A percentile compares a stretch with the other conserved stretches of the same genome.
These are phyloP conservation scores for Pentalonia nigronervosa DNA, from an alignment of 1,140 invertebrate genomes.

Conservation along the genomic window DNA sequence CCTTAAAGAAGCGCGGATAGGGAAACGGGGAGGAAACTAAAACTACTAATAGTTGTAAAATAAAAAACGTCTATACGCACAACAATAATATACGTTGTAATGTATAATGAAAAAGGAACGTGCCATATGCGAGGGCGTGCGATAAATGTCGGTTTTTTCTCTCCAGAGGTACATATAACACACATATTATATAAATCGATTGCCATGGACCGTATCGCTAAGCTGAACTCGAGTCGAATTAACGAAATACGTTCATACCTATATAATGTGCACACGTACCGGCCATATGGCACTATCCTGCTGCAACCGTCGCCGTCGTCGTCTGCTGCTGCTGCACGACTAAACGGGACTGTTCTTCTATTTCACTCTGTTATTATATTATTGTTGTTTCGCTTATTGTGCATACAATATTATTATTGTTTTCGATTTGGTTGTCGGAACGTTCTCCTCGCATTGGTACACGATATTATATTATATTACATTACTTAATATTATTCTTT, in stretches of 20 bases:
- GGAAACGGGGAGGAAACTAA: not conserved
- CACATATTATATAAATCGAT: constrained; percentile 42
- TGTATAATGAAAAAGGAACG: constrained; percentile 40
- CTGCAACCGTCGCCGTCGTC: not conserved
- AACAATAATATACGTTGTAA: constrained; percentile 30
- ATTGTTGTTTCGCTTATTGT: not conserved
- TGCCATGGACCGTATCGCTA: constrained; percentile 47
- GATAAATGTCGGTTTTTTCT: constrained; percentile 47
- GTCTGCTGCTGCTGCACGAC: not conserved
- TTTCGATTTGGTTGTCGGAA: not conserved
- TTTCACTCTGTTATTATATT: constrained; percentile 8
- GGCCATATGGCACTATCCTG: constrained; percentile 45
- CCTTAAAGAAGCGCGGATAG: not conserved
- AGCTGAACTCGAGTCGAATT: constrained; percentile 48
- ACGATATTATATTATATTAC: not conserved
- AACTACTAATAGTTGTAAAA: constrained; percentile 46
- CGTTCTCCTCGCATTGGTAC: not conserved
- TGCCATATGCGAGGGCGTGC: constrained; percentile 57
- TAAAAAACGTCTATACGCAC: constrained; percentile 38
- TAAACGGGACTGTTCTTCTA: constrained; percentile 32
- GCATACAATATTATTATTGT: not conserved
- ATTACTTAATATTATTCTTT: not conserved
- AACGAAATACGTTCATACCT: constrained; percentile 16
- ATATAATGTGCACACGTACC: not conserved
- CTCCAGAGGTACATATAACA: not conserved